Conservation (phyloP, 2,888 invertebrate species). For the Leptinotarsa juncta region DNA sequence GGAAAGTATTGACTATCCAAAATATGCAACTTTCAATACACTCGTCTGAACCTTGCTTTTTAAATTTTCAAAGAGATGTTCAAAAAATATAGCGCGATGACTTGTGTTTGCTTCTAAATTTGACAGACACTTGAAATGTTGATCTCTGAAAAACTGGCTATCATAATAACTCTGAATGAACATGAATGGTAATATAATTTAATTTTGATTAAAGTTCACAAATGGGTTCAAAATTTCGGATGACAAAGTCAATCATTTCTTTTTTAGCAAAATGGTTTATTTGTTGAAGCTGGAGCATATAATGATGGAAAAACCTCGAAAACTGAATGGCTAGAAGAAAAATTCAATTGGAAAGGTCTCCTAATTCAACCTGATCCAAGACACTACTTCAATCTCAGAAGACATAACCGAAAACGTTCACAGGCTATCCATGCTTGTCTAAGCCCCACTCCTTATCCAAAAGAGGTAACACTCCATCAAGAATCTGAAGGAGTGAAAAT, state of each 20-base stretch:
- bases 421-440: constrained; percentile 83
- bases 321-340: constrained; percentile 78
- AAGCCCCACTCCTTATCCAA: constrained; percentile 80
- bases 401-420: constrained; percentile 71
- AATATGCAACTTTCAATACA: too few relatives aligned
- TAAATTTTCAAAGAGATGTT: too few relatives aligned
- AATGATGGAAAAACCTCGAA: constrained; percentile 72
- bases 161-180: too few relatives aligned
- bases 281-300: constrained; percentile 77
- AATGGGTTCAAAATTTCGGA: constrained; percentile 60
- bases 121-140: too few relatives aligned
- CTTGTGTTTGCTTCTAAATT: too few relatives aligned
- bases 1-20: too few relatives aligned
- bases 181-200: too few relatives aligned
- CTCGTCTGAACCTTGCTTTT: too few relatives aligned
- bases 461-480: constrained; percentile 68
- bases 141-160: too few relatives aligned
- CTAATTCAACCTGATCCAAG: constrained; percentile 81
- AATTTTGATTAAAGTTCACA: too few relatives aligned
- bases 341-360: constrained; percentile 80
- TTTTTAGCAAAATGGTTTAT: constrained; percentile 75
- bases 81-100: too few relatives aligned
- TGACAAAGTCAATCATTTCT: constrained; percentile 42
- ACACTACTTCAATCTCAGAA: constrained; percentile 77
- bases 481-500: constrained; percentile 65